Evolutionary conservation across 2,888 invertebrate genomes (phyloP).

Genomic region (Latrodectus elegans): DNA sequence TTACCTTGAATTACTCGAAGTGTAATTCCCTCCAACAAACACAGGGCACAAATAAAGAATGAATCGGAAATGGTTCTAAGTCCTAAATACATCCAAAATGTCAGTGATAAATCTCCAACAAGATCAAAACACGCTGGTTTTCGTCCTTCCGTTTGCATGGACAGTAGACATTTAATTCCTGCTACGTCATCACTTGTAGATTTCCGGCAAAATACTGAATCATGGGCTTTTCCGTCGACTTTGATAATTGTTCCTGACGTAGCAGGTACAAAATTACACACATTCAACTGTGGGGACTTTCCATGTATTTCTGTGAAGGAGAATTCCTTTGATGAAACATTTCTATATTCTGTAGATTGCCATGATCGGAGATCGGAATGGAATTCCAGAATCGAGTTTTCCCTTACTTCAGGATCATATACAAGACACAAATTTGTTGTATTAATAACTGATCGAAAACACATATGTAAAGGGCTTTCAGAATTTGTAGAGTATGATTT

Average conservation of each 20-base stretch:
- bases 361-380: slow-evolving; percentile 68
- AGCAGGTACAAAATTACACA: slow-evolving; percentile 67
- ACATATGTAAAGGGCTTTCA: slow-evolving; percentile 69
- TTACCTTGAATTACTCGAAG: slow-evolving; percentile 61
- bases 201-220: slow-evolving; percentile 64
- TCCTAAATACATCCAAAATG: slow-evolving; percentile 83
- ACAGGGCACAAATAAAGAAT: slow-evolving; percentile 82
- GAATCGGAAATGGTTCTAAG: slow-evolving; percentile 82
- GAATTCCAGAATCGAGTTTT: slow-evolving; percentile 66
- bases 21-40: slow-evolving; percentile 71
- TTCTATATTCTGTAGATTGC: slow-evolving; percentile 68
- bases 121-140: slow-evolving; percentile 68
- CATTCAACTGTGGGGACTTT: background rate
- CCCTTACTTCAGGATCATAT: slow-evolving; percentile 53
- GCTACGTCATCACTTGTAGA: slow-evolving; percentile 33
- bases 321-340: slow-evolving; percentile 46
- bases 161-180: slow-evolving; percentile 59
- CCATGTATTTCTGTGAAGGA: slow-evolving; percentile 25
- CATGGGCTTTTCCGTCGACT: slow-evolving; percentile 59
- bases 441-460: slow-evolving; percentile 59
- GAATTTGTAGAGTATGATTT: slow-evolving; percentile 23
- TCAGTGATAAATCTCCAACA: slow-evolving; percentile 80
- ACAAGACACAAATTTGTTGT: slow-evolving; percentile 57
- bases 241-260: slow-evolving; percentile 63
- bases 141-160: slow-evolving; percentile 29